Conservation (phyloP, 2,113 vertebrate genomes). For the Centropus bengalensis region DNA sequence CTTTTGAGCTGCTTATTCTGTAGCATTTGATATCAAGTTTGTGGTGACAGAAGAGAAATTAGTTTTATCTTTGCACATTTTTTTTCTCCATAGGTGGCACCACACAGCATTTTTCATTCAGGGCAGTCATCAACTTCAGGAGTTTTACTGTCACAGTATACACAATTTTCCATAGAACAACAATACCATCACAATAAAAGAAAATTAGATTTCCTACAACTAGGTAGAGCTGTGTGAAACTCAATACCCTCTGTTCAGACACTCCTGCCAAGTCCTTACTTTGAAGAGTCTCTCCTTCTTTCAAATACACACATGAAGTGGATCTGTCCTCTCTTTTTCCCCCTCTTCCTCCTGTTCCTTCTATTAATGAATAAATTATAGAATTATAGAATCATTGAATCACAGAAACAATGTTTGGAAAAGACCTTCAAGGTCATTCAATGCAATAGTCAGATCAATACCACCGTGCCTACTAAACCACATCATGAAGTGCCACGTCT, state of each 20-base stretch:
- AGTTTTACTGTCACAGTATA: not conserved
- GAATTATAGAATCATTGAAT: too few species aligned
- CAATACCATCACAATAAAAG: not conserved
- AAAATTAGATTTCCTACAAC: not conserved
- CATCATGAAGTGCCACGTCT: too few species aligned
- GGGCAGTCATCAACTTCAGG: not conserved
- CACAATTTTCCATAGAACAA: not conserved
- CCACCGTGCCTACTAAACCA: too few species aligned
- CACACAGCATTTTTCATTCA: slow-evolving; percentile 30
- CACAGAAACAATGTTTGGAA: too few species aligned
- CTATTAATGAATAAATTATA: not conserved
- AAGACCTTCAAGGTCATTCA: too few species aligned
- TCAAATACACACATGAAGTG: not conserved
- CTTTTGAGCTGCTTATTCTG: not conserved
- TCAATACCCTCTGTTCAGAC: not conserved
- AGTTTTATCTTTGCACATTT: slow-evolving; percentile 9
- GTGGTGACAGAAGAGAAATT: not conserved
- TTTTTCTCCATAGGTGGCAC: slow-evolving; percentile 31
- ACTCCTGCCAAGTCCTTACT: not conserved
- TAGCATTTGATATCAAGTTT: not conserved
- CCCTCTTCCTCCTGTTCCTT: not conserved
- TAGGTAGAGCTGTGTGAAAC: not conserved
- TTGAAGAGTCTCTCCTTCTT: not conserved
- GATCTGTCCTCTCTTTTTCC: too few species aligned
- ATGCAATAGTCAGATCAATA: too few species aligned